Evolutionary conservation across 2,113 vertebrate species (phyloP).

Genomic region (Engystomops pustulosus): DNA sequence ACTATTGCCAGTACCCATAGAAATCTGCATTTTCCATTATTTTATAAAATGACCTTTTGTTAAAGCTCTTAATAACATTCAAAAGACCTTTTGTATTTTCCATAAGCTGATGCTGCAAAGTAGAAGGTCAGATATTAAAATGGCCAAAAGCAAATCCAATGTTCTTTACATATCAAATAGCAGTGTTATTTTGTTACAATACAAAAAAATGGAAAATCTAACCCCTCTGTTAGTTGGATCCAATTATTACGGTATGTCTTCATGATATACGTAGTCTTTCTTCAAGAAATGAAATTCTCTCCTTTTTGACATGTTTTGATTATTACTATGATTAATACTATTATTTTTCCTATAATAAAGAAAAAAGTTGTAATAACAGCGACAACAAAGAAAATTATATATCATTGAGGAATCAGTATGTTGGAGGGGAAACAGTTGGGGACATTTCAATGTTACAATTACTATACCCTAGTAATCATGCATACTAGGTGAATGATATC

Average conservation of each 20-base stretch:
- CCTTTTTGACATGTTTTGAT: no score
- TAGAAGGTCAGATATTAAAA: slow-evolving; percentile 41
- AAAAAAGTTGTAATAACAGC: no score
- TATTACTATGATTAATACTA: no score
- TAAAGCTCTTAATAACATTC: slow-evolving; percentile 25
- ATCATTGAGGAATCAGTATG: no score
- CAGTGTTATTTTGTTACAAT: slow-evolving; percentile 15
- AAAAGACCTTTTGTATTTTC: slow-evolving; percentile 29
- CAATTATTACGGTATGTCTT: not conserved
- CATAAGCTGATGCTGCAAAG: slow-evolving; percentile 2
- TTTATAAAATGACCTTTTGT: slow-evolving; percentile 18
- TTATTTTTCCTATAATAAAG: no score
- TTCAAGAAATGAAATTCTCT: not conserved
- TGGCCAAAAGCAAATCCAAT: slow-evolving; percentile 18
- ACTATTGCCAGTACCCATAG: not conserved
- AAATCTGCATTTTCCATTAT: slow-evolving; percentile 29
- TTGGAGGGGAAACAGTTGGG: no score
- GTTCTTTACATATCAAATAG: slow-evolving; percentile 20
- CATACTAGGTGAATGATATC: no score
- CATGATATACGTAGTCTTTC: not conserved
- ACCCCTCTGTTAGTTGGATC: not conserved
- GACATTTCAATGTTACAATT: no score
- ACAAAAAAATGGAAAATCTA: slow-evolving; percentile 3
- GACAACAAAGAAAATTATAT: no score
- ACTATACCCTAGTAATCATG: no score